Conservation (phyloP, 2,888 invertebrate species). For the Synergus umbraculus region DNA sequence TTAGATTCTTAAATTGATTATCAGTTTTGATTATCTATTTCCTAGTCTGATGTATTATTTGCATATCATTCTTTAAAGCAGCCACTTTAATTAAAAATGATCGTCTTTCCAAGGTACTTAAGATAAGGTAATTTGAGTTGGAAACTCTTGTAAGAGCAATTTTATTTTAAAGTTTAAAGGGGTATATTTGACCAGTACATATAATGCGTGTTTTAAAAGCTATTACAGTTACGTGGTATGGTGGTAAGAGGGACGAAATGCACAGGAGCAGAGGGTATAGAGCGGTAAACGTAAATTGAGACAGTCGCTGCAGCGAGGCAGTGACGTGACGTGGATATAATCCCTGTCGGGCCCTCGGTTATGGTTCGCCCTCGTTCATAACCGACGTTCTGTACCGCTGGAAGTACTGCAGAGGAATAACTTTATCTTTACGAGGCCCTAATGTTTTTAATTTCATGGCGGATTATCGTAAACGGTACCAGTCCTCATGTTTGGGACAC, state of each 20-base stretch:
- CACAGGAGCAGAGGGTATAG: background rate
- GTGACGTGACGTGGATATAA: conserved; percentile 46
- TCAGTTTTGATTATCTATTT: background rate
- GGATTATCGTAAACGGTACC: conserved; percentile 47
- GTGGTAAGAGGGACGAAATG: background rate
- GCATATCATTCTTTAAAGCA: background rate
- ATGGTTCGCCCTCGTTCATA: conserved; percentile 45
- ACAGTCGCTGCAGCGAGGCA: conserved; percentile 40
- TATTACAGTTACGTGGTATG: background rate
- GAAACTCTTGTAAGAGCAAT: background rate
- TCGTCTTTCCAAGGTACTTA: conserved; percentile 71
- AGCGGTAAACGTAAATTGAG: conserved; percentile 43
- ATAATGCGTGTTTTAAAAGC: conserved; percentile 14
- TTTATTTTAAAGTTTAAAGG: background rate
- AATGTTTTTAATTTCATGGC: conserved; percentile 53
- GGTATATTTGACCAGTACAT: conserved; percentile 42
- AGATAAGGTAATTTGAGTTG: conserved; percentile 55
- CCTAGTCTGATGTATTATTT: background rate
- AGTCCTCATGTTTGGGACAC: conserved; percentile 41
- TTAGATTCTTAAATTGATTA: background rate
- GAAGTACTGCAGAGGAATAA: conserved; percentile 26
- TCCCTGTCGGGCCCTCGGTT: conserved; percentile 16
- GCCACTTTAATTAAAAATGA: conserved; percentile 58
- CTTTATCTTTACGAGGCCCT: conserved; percentile 51
- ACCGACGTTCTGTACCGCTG: conserved; percentile 11